A percentile compares a stretch with the other conserved stretches of the same genome.
Conservation (phyloP, 2,113 vertebrate species). For the Regulus satrapa region DNA sequence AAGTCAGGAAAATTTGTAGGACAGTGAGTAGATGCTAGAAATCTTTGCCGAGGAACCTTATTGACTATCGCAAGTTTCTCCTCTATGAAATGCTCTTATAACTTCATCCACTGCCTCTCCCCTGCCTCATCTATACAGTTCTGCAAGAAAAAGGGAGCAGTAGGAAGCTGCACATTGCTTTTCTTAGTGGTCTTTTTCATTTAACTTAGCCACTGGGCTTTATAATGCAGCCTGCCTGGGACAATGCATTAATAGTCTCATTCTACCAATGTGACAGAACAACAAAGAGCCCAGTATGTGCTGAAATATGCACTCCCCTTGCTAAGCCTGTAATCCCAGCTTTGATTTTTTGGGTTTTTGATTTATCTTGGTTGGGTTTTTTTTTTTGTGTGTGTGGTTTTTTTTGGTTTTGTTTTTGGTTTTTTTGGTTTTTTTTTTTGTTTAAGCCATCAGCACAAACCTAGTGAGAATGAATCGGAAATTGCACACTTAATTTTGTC, state of each 20-base stretch:
- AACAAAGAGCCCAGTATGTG: slow-evolving; percentile 52
- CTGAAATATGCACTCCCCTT: slow-evolving; percentile 48
- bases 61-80: neutral
- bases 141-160: neutral
- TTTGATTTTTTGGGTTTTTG: no score
- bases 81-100: neutral
- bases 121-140: neutral
- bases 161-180: neutral
- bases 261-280: slow-evolving; percentile 36
- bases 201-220: slow-evolving; percentile 34
- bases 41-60: neutral
- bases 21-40: neutral
- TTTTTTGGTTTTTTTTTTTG: neutral
- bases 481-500: neutral
- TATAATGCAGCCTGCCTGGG: neutral
- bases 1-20: neutral
- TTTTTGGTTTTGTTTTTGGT: no score
- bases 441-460: slow-evolving; percentile 21
- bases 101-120: neutral
- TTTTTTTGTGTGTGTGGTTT: no score
- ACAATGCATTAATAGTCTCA: slow-evolving; percentile 53
- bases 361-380: no score
- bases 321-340: slow-evolving; percentile 43
- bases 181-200: slow-evolving; percentile 3
- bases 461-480: slow-evolving; percentile 8